phyloP scores from a whole-genome alignment of 2,113 vertebrate species.

The Aythya baeri region DNA sequence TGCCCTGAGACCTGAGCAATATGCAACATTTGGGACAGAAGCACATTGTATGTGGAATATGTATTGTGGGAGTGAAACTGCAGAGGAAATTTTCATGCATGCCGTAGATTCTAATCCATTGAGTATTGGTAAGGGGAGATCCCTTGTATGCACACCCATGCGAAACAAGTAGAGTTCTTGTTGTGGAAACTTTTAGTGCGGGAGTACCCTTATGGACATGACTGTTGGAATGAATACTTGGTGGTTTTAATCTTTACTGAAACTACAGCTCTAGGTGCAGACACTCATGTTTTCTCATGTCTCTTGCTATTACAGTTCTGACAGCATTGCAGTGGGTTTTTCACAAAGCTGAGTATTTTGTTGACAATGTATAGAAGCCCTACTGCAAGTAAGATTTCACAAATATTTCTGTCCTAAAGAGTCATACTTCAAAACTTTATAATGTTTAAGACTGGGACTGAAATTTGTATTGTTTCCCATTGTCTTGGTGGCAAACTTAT shows the following conservation, averaged over 20 bases:
- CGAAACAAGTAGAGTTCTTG: neutral
- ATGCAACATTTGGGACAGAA: neutral
- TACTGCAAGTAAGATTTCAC: neutral
- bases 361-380: neutral
- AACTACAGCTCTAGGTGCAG: neutral
- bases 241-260: neutral
- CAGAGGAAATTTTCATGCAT: neutral
- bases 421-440: neutral
- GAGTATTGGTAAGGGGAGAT: neutral
- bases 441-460: neutral
- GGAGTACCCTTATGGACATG: neutral
- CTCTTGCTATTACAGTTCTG: neutral
- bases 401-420: neutral
- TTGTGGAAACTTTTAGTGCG: neutral
- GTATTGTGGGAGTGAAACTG: neutral
- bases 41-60: neutral
- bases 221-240: neutral
- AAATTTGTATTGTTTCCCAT: neutral
- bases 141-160: neutral
- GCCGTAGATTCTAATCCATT: neutral
- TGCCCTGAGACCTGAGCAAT: neutral
- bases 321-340: neutral
- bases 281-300: neutral
- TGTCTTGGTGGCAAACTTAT: neutral
- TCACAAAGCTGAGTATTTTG: neutral